Percentiles rank a stretch among this genome's conserved stretches.
Conservation (phyloP, 2,888 invertebrate species). For the Aphodius granarius region DNA sequence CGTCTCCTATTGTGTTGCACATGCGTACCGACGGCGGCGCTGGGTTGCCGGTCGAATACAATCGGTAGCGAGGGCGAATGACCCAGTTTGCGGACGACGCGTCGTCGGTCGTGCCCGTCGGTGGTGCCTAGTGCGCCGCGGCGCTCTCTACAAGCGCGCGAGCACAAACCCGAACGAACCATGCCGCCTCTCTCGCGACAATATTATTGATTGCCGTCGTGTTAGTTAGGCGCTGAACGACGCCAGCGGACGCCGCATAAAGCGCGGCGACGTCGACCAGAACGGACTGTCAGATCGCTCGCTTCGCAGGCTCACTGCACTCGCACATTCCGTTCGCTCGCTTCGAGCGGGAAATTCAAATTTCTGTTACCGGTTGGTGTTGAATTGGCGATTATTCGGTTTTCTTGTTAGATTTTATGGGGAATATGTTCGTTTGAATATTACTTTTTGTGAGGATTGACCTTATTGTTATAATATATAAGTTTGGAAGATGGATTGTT, state of each 20-base stretch:
- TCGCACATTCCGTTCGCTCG: not conserved
- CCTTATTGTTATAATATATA: not conserved
- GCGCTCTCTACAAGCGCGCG: not conserved
- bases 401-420: not conserved
- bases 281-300: not conserved
- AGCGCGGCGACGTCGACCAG: slow-evolving; percentile 4
- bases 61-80: slow-evolving; percentile 8
- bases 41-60: not conserved
- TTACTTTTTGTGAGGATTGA: not conserved
- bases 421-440: not conserved
- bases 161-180: not conserved
- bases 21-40: not conserved
- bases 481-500: slow-evolving; percentile 48
- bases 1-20: not conserved
- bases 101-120: not conserved
- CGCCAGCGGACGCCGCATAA: slow-evolving; percentile 1
- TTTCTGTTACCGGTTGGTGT: not conserved
- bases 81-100: slow-evolving; percentile 13
- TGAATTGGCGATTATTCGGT: not conserved
- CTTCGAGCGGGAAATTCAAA: not conserved
- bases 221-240: not conserved
- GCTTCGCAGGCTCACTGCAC: not conserved
- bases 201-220: not conserved
- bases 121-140: slow-evolving; percentile 1
- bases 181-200: not conserved